Evolutionary conservation across 2,113 vertebrate species (phyloP), one percentile per base, ranked within the genome.

Genomic region (Periophthalmus modestus): DNA sequence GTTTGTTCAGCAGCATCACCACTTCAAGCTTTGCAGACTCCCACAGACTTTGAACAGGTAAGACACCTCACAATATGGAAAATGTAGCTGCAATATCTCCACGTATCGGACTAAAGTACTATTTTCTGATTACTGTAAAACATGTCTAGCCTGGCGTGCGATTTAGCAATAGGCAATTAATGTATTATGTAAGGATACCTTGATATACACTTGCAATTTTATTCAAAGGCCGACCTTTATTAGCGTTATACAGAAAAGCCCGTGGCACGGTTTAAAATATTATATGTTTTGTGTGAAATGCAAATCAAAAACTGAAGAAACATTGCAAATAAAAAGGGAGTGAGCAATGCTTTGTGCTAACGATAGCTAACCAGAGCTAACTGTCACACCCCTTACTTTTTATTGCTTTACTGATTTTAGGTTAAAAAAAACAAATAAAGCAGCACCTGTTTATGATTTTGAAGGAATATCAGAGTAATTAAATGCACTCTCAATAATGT

Each of bases 101-200:
- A 36, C 5, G 66, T 3, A 28, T 23, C 21, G 19, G 47, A n/a
- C 1, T 15, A 10, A 2, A 9, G 7, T 21, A 5, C 14, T 14
- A 10, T 13, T 21, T 9, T 1, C 2, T 65, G 1, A 21, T 50
- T 68, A 48, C 21, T 36, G n/a, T 47, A 4, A 24, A 43, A 75
- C 62, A 3, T 24, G n/a, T n/a, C 58, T 75, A 77, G 73, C 77
- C 19, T 55, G 68, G 23, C 4, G 7, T 36, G 63, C 46, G 77
- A 28, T 57, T 33, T 15, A 68, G 85, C 80, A 79, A 81, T 74
- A 69, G 71, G 36, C 28, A 16, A 48, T n/a, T 62, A 62, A 18
- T 28, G 19, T 48, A 46, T 89, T 86, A 84, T 88, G 81, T 85
- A 87, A 89, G 71, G 66, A 12, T 82, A 65, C 74, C 57, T 62